Conservation (phyloP, 2,797 vertebrate species). For the Helostoma temminkii region DNA sequence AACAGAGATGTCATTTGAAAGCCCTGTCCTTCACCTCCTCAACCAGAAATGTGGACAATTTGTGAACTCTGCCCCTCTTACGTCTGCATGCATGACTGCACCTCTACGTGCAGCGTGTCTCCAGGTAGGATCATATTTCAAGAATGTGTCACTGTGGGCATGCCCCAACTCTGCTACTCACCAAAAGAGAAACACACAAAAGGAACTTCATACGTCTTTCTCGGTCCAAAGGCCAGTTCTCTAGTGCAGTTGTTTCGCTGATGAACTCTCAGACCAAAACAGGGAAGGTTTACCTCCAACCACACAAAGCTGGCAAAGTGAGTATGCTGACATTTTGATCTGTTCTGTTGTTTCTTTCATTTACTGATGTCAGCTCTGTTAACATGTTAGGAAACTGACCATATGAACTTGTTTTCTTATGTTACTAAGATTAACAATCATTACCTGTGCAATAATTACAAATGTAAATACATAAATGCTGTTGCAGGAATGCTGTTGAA, state of each 20-base stretch:
- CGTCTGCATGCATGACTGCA: not conserved
- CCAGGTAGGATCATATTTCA: conserved; percentile 65
- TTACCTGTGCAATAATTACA: too few species aligned
- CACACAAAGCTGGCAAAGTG: conserved; percentile 81
- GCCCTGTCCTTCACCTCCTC: conserved; percentile 11
- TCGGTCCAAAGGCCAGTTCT: conserved; percentile 3
- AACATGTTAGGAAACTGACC: not conserved
- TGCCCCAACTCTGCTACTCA: conserved; percentile 5
- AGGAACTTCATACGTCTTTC: not conserved
- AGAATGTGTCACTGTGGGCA: conserved; percentile 5
- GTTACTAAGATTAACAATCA: too few species aligned
- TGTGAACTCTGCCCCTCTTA: not conserved
- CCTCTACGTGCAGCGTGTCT: not conserved
- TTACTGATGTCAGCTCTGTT: too few species aligned
- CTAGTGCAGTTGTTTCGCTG: not conserved
- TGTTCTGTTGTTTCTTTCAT: not conserved
- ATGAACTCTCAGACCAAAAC: conserved; percentile 79
- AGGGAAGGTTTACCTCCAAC: conserved; percentile 81
- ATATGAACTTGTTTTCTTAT: not conserved
- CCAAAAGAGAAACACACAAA: not conserved
- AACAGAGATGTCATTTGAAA: not conserved
- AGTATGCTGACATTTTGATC: conserved; percentile 44
- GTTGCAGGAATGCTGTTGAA: too few species aligned
- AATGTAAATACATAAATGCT: too few species aligned
- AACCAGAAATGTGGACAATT: not conserved